A percentile compares a stretch with the other conserved stretches of the same genome.
phyloP scores from a whole-genome alignment of 2,797 vertebrate genomes.

The Microchirus variegatus region DNA sequence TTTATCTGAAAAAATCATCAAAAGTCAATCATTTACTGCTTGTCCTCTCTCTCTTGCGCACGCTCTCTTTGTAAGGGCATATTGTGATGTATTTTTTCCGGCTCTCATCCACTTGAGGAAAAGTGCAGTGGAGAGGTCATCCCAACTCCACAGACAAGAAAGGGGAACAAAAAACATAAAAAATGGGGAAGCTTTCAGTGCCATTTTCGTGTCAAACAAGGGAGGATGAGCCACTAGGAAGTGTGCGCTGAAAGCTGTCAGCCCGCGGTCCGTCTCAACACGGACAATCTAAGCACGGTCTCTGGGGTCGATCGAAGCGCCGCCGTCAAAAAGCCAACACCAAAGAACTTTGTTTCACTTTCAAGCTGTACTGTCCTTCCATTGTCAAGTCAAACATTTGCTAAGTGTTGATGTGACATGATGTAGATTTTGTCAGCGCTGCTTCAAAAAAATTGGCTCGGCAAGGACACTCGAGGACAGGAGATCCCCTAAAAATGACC shows the following conservation, averaged over 20 bases:
- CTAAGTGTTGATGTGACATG: too few relatives aligned
- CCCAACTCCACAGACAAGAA: neutral
- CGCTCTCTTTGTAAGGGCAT: neutral
- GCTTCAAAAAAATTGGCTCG: neutral
- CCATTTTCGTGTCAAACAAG: constrained; percentile 29
- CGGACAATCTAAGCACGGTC: constrained; percentile 23
- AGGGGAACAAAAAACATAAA: neutral
- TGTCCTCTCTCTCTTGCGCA: neutral
- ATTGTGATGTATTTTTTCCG: constrained; percentile 2
- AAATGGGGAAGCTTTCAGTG: constrained; percentile 18
- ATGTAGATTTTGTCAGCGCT: too few relatives aligned
- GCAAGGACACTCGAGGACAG: neutral
- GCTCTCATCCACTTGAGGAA: neutral
- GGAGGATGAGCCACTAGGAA: constrained; percentile 21
- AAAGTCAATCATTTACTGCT: constrained; percentile 11
- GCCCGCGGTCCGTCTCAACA: constrained; percentile 3
- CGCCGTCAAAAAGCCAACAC: constrained; percentile 56
- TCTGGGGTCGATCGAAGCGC: constrained; percentile 40
- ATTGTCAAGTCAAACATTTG: constrained; percentile 19
- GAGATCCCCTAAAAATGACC: neutral
- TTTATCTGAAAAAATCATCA: constrained; percentile 41
- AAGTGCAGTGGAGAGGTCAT: constrained; percentile 11
- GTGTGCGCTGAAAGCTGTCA: constrained; percentile 15
- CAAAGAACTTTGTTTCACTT: constrained; percentile 45
- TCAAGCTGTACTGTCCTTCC: constrained; percentile 19